These are phyloP conservation scores for Potamilus streckersoni DNA, from an alignment of 1,140 invertebrate species.

Conservation along the genomic window DNA sequence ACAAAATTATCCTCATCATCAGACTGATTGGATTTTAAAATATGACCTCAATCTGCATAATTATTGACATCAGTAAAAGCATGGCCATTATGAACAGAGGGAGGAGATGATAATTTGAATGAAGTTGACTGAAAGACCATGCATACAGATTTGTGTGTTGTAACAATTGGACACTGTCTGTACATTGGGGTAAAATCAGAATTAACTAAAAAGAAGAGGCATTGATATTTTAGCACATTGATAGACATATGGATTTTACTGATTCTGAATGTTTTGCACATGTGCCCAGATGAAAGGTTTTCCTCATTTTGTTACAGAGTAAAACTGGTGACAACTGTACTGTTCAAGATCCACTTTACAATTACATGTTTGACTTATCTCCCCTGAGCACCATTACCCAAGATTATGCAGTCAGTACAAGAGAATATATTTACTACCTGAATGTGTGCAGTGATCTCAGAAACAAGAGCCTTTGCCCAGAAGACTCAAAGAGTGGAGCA, in stretches of 20 bases:
- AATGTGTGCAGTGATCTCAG: slow-evolving; percentile 53
- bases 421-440: slow-evolving; percentile 43
- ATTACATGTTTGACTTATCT: slow-evolving; percentile 60
- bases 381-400: slow-evolving; percentile 38
- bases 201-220: not conserved
- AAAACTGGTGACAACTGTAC: slow-evolving; percentile 50
- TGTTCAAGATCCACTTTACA: slow-evolving; percentile 57
- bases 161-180: too few species aligned
- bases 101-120: too few species aligned
- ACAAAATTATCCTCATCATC: too few species aligned
- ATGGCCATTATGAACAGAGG: too few species aligned
- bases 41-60: too few species aligned
- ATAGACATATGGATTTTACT: not conserved
- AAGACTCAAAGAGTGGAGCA: slow-evolving; percentile 27
- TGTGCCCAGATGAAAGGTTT: not conserved
- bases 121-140: too few species aligned
- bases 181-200: too few species aligned
- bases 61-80: too few species aligned
- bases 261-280: not conserved
- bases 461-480: slow-evolving; percentile 6
- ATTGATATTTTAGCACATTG: not conserved
- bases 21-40: too few species aligned
- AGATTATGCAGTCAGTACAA: slow-evolving; percentile 44
- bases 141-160: too few species aligned
- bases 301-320: slow-evolving; percentile 24